phyloP scores from a whole-genome alignment of 2,113 vertebrate genomes.

The Garra rufa region DNA sequence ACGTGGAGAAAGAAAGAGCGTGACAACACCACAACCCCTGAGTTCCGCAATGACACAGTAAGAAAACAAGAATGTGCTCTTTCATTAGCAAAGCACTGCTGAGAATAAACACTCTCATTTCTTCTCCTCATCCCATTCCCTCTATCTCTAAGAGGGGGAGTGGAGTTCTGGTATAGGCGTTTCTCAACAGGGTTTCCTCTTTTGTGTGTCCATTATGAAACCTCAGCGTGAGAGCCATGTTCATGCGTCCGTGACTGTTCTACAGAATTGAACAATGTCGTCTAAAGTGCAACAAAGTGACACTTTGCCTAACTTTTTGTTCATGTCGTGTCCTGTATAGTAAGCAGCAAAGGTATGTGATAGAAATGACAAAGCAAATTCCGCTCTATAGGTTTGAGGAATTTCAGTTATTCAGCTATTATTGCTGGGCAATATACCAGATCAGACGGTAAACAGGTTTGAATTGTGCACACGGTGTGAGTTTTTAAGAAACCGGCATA shows the following conservation, averaged over 20 bases:
- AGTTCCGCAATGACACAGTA: conserved; percentile 29
- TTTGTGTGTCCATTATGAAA: conserved; percentile 27
- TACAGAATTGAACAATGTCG: conserved; percentile 30
- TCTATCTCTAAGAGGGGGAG: conserved; percentile 36
- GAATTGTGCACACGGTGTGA: too few relatives aligned
- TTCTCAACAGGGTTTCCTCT: conserved; percentile 40
- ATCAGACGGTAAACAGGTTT: too few relatives aligned
- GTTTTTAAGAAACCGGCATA: too few relatives aligned
- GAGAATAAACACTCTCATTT: conserved; percentile 27
- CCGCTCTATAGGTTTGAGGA: neutral
- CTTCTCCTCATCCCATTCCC: conserved; percentile 30
- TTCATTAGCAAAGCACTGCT: conserved; percentile 39
- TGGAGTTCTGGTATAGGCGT: conserved; percentile 24
- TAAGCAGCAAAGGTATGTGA: neutral
- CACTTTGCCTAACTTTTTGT: conserved; percentile 31
- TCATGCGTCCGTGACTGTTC: conserved; percentile 25
- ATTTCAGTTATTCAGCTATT: neutral
- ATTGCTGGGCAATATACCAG: too few relatives aligned
- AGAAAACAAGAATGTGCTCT: conserved; percentile 20
- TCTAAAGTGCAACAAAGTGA: conserved; percentile 20
- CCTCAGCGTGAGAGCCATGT: conserved; percentile 22
- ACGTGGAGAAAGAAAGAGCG: conserved; percentile 20
- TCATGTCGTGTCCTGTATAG: conserved; percentile 17
- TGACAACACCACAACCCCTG: conserved; percentile 10
- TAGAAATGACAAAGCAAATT: neutral